A percentile compares a stretch with the other conserved stretches of the same genome.
These are phyloP conservation scores for Drosophila atroscutellata DNA, from an alignment of 2,888 invertebrate species.

Conservation along the genomic window DNA sequence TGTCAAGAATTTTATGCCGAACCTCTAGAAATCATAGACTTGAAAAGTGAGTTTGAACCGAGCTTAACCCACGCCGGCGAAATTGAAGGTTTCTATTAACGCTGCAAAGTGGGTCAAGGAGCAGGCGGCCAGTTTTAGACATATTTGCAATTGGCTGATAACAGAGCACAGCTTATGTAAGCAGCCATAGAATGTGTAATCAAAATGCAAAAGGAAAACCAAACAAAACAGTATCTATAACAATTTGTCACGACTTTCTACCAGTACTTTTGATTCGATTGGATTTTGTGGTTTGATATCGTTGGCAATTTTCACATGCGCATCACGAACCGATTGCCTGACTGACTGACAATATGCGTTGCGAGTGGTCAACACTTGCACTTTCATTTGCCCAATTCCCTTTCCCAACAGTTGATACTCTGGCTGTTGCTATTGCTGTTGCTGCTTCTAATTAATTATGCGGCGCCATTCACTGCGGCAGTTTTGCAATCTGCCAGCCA, in stretches of 20 bases:
- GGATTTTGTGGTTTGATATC: conserved; percentile 48
- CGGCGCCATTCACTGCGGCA: conserved; percentile 44
- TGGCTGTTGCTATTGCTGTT: conserved; percentile 5
- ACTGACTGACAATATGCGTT: conserved; percentile 7
- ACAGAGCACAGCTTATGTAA: conserved; percentile 59
- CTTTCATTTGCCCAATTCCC: conserved; percentile 60
- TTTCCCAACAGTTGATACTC: conserved; percentile 31
- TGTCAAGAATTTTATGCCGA: conserved; percentile 40
- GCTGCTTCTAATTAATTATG: conserved; percentile 62
- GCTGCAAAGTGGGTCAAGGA: conserved; percentile 50
- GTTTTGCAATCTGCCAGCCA: conserved; percentile 48
- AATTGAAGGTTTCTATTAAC: conserved; percentile 1
- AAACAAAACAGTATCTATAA: conserved; percentile 3
- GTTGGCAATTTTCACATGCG: conserved; percentile 44
- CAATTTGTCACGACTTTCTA: conserved; percentile 69
- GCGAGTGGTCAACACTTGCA: conserved; percentile 63
- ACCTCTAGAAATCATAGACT: conserved; percentile 10
- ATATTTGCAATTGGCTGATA: conserved; percentile 6
- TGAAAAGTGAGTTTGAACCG: conserved; percentile 53
- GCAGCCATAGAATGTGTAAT: conserved; percentile 37
- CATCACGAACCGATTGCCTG: conserved; percentile 49
- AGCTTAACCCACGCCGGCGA: neutral
- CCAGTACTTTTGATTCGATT: conserved; percentile 34
- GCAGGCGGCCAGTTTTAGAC: conserved; percentile 16
- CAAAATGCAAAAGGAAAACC: neutral